Conservation (phyloP, 2,888 invertebrate species). For the Belgica antarctica region DNA sequence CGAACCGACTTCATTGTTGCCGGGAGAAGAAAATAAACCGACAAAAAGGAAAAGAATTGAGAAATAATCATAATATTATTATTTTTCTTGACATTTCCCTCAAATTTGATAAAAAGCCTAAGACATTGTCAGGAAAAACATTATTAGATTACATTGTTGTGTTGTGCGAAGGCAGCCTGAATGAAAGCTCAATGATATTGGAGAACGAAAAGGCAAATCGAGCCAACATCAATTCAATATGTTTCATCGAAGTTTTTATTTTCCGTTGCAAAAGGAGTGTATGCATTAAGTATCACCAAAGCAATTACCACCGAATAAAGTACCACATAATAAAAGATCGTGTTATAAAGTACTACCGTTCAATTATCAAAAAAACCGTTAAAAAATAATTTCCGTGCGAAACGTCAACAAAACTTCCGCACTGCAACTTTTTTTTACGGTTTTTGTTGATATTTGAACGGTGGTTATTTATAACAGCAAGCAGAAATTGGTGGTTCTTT, state of each 20-base stretch:
- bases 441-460: too few species aligned
- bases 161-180: background rate
- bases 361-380: too few species aligned
- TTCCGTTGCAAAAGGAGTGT: too few species aligned
- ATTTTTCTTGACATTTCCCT: background rate
- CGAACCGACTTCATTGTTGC: background rate
- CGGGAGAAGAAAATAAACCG: background rate
- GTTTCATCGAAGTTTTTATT: constrained; percentile 8
- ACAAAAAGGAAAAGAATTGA: background rate
- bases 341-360: too few species aligned
- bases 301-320: too few species aligned
- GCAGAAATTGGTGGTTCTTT: too few species aligned
- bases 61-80: background rate
- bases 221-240: constrained; percentile 21
- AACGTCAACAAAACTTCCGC: too few species aligned
- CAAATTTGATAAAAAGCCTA: constrained; percentile 7
- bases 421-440: too few species aligned
- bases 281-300: too few species aligned
- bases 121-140: constrained; percentile 18
- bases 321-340: too few species aligned
- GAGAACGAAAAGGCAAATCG: background rate
- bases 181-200: constrained; percentile 7
- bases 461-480: too few species aligned
- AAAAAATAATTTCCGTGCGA: too few species aligned
- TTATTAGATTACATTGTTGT: constrained; percentile 15